Percentiles rank a stretch among this genome's conserved stretches.
These are phyloP conservation scores for Tragelaphus imberbis DNA, from an alignment of 2,113 vertebrate genomes.

Conservation along the genomic window DNA sequence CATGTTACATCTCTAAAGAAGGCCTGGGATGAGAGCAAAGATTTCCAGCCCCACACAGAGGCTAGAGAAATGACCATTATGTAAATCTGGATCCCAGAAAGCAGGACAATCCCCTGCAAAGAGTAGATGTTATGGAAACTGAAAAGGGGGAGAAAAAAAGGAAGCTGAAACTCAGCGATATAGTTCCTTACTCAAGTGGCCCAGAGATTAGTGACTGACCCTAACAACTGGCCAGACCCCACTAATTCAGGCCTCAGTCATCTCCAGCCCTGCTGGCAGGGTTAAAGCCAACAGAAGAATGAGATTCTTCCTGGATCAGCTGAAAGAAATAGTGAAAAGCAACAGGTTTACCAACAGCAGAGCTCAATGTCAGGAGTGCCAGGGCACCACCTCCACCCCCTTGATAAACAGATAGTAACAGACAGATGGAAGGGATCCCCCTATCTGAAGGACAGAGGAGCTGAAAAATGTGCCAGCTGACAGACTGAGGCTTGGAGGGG, in stretches of 20 bases:
- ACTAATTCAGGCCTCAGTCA: background rate
- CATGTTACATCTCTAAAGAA: background rate
- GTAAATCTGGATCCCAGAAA: conserved; percentile 18
- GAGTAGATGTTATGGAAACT: background rate
- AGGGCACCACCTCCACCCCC: background rate
- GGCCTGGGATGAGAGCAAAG: conserved; percentile 8
- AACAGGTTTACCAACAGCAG: background rate
- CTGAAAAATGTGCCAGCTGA: background rate
- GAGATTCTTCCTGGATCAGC: background rate
- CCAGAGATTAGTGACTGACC: background rate
- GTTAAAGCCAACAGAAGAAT: background rate
- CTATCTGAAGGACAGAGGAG: background rate
- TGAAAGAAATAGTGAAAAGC: background rate
- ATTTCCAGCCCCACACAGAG: background rate
- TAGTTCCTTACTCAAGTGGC: background rate
- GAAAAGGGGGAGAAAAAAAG: background rate
- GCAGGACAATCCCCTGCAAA: background rate
- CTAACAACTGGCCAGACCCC: background rate
- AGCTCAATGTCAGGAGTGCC: background rate
- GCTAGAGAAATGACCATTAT: background rate
- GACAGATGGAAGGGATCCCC: background rate
- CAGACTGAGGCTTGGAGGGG: background rate
- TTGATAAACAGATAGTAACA: background rate
- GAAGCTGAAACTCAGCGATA: background rate
- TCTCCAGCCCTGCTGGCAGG: background rate